Base-by-base conservation (phyloP, 2,797 vertebrate genomes). In the Rhinophrynus dorsalis region DNA sequence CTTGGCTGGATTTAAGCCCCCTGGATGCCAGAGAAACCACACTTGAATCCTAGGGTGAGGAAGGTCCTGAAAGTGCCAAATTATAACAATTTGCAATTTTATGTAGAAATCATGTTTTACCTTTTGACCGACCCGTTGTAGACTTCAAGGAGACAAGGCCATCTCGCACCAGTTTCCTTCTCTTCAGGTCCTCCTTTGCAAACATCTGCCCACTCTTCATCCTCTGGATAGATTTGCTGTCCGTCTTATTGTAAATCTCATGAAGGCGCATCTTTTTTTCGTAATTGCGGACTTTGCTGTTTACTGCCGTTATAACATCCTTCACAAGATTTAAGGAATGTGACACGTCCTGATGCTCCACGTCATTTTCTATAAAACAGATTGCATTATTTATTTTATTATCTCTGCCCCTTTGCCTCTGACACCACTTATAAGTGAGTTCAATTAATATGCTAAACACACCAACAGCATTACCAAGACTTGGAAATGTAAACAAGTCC, bases 181-280 rank as follows among this genome's bases (percentile, higher is more conserved):
- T 91, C 70, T 89, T 88, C 73, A 99, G 79, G 68, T 99, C 97
- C 81, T 98, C 94, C 68, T 85, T 91, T 50, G 96, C 95, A 15
- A 99, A 99, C 79, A 98, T 97, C 87, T 97, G 95, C 0, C 97
- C 96, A 0, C 90, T 95, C 84, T 95, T 98, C 93, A 96, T 94
- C 78, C 94, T 93, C 89, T 94, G 98, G 84, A 98, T 97, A 59
- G 97, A 97, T 83, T 97, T 97, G 88, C 90, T 93, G 54, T 99
- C 97, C 0, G 89, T 95, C 75, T 93, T 92, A 27, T 64, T 82
- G 77, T 99, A 95, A 60, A 98, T 94, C 44, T 98, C 97, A 62
- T 84, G 84, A 11, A 99, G 90, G 0, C 94, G 91, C 3, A 83
- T 91, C 55, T 91, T 93, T 84, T 97, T 97, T 42, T 98, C 95